Evolutionary conservation across 1,140 invertebrate species (phyloP), one percentile per base, ranked within the genome.

Genomic region (Bactericera cockerelli): DNA sequence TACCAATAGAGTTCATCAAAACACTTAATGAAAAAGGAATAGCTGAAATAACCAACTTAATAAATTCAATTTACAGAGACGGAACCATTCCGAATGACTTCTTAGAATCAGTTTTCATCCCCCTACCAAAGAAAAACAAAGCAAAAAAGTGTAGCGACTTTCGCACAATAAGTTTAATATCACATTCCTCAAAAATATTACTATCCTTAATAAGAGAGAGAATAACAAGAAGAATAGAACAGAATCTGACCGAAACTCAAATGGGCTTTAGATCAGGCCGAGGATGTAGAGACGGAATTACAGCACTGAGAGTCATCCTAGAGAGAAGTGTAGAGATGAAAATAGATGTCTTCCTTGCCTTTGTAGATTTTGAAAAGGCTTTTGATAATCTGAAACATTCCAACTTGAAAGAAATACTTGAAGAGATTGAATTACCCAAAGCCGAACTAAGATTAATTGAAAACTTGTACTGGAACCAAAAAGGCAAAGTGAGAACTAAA

Each of bases 391-490:
- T 33, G 57, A 56, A 16, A 16, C 16, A n/a, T 60, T 39, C 11
- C n/a, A 16, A 22, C 33, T 56, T 55, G 57, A 53, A 66, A 67
- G 61, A 64, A 61, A 56, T 64, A 63, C 26, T 22, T 8, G 21
- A 26, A 8, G 14, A 10, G 21, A 11, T 0, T 16, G 4, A 59
- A 14, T 14, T 21, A n/a, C 13, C 14, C 11, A 25, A 28, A 22
- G 26, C 14, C 14, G 26, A 25, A n/a, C 21, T 54, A 36, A 1
- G 25, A 24, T 36, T 56, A 56, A 55, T 19, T 4, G 8, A 61
- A 54, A 8, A 28, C 61, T 11, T 24, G n/a, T 38, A 36, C 33
- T 36, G 33, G 33, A 36, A 36, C 10, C 33, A 21, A 28, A 21
- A 14, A 14, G 14, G 25, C 8, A 14, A 21, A 8, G n/a, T 57